Evolutionary conservation across 2,888 invertebrate species (phyloP).

Genomic region (Eupithecia inturbata): DNA sequence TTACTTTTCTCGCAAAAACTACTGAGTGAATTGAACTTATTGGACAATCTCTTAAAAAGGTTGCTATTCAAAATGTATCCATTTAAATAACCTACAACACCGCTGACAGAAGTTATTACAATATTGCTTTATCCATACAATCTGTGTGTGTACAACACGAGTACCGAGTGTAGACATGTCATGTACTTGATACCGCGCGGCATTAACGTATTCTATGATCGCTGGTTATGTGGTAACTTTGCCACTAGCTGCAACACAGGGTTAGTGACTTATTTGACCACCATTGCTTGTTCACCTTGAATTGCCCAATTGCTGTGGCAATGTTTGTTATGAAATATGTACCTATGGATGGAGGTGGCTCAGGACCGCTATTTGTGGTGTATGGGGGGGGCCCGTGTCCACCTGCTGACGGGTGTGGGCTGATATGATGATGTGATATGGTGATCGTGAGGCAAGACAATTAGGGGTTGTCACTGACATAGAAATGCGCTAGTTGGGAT

Average conservation of each 20-base stretch:
- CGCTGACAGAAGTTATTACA: no score
- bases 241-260: neutral
- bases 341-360: no score
- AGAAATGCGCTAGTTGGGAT: no score
- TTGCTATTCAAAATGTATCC: no score
- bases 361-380: no score
- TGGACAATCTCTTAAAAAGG: no score
- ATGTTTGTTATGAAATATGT: neutral
- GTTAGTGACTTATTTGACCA: neutral
- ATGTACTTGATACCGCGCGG: neutral
- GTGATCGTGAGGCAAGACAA: neutral
- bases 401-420: no score
- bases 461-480: no score
- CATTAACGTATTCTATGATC: neutral
- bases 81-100: no score
- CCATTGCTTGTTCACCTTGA: conserved; percentile 11
- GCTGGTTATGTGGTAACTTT: neutral
- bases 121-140: neutral
- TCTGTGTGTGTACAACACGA: no score
- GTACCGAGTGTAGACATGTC: neutral
- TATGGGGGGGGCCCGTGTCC: no score
- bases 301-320: neutral
- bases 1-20: neutral
- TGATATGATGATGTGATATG: no score
- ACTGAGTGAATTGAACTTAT: neutral